Base-by-base conservation (phyloP, 2,113 vertebrate species). In the Trinectes maculatus region DNA sequence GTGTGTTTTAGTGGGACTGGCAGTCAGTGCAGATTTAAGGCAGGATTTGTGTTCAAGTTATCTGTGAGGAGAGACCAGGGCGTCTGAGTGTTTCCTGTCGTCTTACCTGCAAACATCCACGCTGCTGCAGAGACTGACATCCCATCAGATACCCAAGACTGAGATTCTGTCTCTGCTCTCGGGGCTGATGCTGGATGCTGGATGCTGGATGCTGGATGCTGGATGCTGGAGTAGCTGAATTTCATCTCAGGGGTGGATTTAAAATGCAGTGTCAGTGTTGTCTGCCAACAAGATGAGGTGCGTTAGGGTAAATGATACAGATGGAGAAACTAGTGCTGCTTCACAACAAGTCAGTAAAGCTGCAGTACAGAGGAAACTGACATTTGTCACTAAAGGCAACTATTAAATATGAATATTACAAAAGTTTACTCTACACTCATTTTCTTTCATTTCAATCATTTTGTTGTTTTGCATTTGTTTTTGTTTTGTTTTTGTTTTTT, bases 61-160 rank as follows among this genome's bases (percentile, higher is more conserved):
- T n/a, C n/a, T n/a, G n/a, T n/a, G n/a, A n/a, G n/a, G n/a, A n/a
- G n/a, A n/a, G n/a, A 34, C 51, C 33, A 37, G 15, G 46, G 48
- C 70, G 63, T 53, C 21, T 10, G 42, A 43, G 44, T 53, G 49
- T 34, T 54, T 42, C 48, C 31, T 66, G 59, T 31, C 29, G 63
- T 73, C 66, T 59, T 49, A 65, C 42, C 37, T 19, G 56, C 25
- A 44, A 56, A 54, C 22, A 4, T 21, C 55, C 31, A 24, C 10
- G 3, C 34, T 34, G 22, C 51, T 52, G 33, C 33, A n/a, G 31
- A 13, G 34, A 68, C 44, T 15, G 71, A 53, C 5, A 36, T 28
- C 15, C 51, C 31, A 56, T 74, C 48, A 39, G 43, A 74, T 47
- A 56, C 31, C 16, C 7, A 4, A 11, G 34, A 40, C 61, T 21